phyloP scores from a whole-genome alignment of 2,797 vertebrate species.

The Centropyge bicolor region DNA sequence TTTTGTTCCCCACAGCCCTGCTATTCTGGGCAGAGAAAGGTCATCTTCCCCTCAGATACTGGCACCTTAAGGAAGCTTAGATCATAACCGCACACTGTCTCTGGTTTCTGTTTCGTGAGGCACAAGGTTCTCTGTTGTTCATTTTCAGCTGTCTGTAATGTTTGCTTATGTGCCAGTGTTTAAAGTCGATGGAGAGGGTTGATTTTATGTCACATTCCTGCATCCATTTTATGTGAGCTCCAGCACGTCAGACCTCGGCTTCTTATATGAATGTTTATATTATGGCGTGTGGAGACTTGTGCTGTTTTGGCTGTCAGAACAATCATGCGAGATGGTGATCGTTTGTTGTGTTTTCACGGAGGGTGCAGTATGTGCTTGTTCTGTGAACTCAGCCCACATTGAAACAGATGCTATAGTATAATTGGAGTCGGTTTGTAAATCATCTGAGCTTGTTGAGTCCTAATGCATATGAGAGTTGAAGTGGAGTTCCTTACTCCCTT shows the following conservation, averaged over 20 bases:
- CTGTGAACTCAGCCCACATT: not conserved
- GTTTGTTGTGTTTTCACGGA: not conserved
- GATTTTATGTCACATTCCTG: conserved; percentile 3
- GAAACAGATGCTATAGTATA: conserved; percentile 47
- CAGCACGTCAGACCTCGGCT: not conserved
- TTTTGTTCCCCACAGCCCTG: conserved; percentile 64
- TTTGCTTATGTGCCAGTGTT: not conserved
- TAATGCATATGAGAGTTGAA: conserved; percentile 55
- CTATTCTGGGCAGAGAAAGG: conserved; percentile 75
- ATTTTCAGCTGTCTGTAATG: conserved; percentile 1
- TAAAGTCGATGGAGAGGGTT: not conserved
- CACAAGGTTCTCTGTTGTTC: conserved; percentile 5
- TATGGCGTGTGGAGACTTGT: not conserved
- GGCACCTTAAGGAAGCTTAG: conserved; percentile 59
- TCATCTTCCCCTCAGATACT: conserved; percentile 53
- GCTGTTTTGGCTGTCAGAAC: conserved; percentile 1
- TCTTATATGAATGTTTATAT: not conserved
- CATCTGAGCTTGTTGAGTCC: conserved; percentile 24
- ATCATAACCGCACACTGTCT: conserved; percentile 35
- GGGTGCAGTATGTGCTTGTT: not conserved
- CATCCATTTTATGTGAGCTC: not conserved
- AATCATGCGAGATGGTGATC: not conserved
- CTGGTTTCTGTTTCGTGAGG: conserved; percentile 17
- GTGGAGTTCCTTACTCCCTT: conserved; percentile 38
- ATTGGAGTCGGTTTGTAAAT: conserved; percentile 42